A percentile compares a stretch with the other conserved stretches of the same genome.
These are phyloP conservation scores for Cantharis nigra DNA, from an alignment of 2,888 invertebrate genomes.

Conservation along the genomic window DNA sequence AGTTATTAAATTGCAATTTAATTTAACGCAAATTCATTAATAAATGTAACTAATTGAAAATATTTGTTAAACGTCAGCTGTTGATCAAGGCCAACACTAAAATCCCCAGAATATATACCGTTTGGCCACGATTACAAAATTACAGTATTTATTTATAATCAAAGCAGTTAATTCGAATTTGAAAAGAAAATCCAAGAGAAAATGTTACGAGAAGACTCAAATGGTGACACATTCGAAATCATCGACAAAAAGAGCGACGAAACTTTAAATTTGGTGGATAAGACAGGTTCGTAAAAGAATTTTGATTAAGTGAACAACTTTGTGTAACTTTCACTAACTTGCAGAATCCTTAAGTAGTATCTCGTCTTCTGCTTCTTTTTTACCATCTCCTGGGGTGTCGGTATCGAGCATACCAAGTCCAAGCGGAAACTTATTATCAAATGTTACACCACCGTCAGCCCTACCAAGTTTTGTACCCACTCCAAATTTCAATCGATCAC, in stretches of 20 bases:
- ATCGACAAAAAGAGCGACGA: constrained; percentile 49
- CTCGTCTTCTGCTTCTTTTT: constrained; percentile 52
- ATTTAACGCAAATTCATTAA: background rate
- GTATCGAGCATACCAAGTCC: constrained; percentile 47
- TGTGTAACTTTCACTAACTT: background rate
- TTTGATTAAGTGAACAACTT: constrained; percentile 19
- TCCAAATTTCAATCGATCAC: background rate
- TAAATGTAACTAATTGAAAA: background rate
- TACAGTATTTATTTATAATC: constrained; percentile 1
- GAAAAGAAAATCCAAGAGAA: background rate
- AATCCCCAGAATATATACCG: background rate
- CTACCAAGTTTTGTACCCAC: constrained; percentile 68
- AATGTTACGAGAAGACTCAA: constrained; percentile 53
- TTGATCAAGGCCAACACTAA: background rate
- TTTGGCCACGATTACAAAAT: constrained; percentile 34
- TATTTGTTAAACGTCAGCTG: background rate
- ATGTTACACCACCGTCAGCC: constrained; percentile 70
- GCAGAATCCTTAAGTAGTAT: constrained; percentile 54
- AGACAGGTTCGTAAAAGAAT: constrained; percentile 36
- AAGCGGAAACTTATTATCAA: constrained; percentile 65
- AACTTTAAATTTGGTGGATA: constrained; percentile 32
- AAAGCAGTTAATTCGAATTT: background rate
- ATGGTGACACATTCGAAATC: constrained; percentile 56
- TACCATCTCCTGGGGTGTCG: constrained; percentile 56
- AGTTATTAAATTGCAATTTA: background rate